Evolutionary conservation across 2,888 invertebrate genomes (phyloP).

Genomic region (Julus scandinavius): DNA sequence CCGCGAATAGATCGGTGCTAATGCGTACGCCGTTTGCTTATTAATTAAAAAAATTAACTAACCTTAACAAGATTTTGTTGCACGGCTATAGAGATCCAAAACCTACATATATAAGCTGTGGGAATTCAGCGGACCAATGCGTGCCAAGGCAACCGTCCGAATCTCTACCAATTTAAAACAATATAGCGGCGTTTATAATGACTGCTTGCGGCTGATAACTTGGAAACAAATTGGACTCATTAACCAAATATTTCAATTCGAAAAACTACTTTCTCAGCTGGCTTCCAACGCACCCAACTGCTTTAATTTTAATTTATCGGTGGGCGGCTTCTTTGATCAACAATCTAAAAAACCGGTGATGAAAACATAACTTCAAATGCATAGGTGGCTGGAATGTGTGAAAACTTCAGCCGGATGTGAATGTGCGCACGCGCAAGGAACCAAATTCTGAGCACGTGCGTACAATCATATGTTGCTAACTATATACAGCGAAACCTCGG

Average conservation of each 20-base stretch:
- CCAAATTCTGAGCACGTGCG: no score
- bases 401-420: no score
- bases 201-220: background rate
- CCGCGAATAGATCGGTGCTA: conserved; percentile 2
- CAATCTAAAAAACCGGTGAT: background rate
- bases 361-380: background rate
- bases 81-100: background rate
- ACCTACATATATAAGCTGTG: background rate
- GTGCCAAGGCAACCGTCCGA: background rate
- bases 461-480: no score
- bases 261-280: background rate
- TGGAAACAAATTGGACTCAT: background rate
- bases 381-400: no score
- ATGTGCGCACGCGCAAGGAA: no score
- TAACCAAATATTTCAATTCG: background rate
- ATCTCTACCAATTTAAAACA: background rate
- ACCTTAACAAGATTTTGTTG: conserved; percentile 8
- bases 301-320: background rate
- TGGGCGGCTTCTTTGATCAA: background rate
- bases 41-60: conserved; percentile 27
- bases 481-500: no score
- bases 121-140: background rate
- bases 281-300: background rate
- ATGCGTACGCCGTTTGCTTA: background rate
- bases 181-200: background rate